Base-by-base conservation (phyloP, 2,888 invertebrate species). In the Orthonychiurus folsomi region DNA sequence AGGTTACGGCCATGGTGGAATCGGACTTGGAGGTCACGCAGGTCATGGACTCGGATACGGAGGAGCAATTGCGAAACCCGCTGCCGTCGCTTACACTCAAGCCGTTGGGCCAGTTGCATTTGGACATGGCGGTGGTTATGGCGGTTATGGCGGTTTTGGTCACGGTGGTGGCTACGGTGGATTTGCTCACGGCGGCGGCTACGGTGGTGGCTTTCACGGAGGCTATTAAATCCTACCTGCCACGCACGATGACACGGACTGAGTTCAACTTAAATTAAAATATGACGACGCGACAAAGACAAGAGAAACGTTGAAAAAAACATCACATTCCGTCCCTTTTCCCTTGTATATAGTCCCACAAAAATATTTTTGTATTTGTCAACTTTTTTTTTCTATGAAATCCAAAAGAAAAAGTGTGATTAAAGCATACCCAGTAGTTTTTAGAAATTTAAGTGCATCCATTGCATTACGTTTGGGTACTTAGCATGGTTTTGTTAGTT, bases 41-140 rank as follows among this genome's bases (percentile, higher is more conserved):
- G 12, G 52, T 23, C 21, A 20, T 52, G 52, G 52, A 23, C n/a
- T 12, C 20, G 52, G 52, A 12, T 9, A 23, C n/a, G 24, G 20
- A 5, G 52, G 5, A 5, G 52, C 12, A 52, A 9, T 52, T 52
- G 52, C 52, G 20, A 52, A 52, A 20, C 52, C 50, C 21, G 56
- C 56, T 56, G 56, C 56, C 20, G 56, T 56, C n/a, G 37, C 25
- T 23, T 55, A 25, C 2, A 27, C 56, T 20, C 56, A 24, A 26
- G 56, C 27, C 27, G 56, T 27, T 23, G 55, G 15, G 26, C 26
- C 26, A 26, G 24, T 26, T 26, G 56, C 25, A 20, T 5, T 9
- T 21, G 56, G 56, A 20, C 26, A 21, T 28, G 28, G 25, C 21
- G 60, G 27, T 24, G 50, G 24, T 60, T 20, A 52, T 20, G 52